A percentile compares a stretch with the other conserved stretches of the same genome.
Conservation (phyloP, 2,113 vertebrate genomes). For the Prietella phreatophila region DNA sequence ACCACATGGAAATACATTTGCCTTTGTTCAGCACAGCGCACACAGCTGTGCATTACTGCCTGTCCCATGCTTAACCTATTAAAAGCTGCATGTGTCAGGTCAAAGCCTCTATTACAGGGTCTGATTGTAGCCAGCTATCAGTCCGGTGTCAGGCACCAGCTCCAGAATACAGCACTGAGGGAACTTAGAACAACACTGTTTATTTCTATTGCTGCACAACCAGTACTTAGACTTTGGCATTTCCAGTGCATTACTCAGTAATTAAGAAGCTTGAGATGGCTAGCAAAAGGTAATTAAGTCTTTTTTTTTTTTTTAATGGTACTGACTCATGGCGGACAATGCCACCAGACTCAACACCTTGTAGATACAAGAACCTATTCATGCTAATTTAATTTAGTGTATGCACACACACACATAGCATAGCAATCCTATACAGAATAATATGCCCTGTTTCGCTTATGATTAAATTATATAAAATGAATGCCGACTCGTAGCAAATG, state of each 20-base stretch:
- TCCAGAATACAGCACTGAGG: not conserved
- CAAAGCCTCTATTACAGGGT: slow-evolving; percentile 25
- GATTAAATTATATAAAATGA: not conserved
- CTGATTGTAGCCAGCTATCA: slow-evolving; percentile 37
- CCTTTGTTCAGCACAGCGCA: slow-evolving; percentile 34
- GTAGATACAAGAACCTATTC: not conserved
- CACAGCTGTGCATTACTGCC: slow-evolving; percentile 35
- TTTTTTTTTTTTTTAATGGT: slow-evolving; percentile 46
- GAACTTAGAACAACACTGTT: slow-evolving; percentile 38
- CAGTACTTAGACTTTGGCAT: slow-evolving; percentile 62
- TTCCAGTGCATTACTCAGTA: slow-evolving; percentile 61
- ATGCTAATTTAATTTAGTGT: not conserved
- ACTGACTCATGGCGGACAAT: slow-evolving; percentile 54
- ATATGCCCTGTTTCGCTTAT: not conserved
- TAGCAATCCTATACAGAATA: not conserved
- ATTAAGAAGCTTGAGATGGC: slow-evolving; percentile 61
- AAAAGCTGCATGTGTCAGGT: slow-evolving; percentile 33
- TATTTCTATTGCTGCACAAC: slow-evolving; percentile 64
- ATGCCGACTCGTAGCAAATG: not conserved
- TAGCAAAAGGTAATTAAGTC: slow-evolving; percentile 67
- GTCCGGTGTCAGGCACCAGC: slow-evolving; percentile 1
- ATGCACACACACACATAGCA: not conserved
- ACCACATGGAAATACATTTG: slow-evolving; percentile 30
- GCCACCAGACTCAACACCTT: slow-evolving; percentile 9
- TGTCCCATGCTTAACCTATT: slow-evolving; percentile 25